Evolutionary conservation across 2,797 vertebrate genomes (phyloP).

Genomic region (Australoheros facetus): DNA sequence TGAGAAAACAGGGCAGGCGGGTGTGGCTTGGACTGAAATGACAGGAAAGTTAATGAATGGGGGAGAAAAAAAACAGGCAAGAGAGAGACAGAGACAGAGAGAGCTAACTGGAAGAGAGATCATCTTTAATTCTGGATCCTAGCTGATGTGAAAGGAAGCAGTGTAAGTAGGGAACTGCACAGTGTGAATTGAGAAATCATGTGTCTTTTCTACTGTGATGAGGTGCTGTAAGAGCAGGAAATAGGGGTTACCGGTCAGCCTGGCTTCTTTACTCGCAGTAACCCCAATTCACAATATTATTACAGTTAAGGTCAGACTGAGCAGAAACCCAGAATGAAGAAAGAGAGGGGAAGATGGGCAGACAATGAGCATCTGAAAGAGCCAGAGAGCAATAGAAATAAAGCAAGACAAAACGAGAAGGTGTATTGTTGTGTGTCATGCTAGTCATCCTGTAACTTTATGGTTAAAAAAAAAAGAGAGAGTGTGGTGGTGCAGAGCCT

Average conservation of each 20-base stretch:
- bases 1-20: neutral
- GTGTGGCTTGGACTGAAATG: neutral
- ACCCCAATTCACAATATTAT: constrained; percentile 78
- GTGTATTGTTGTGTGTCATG: neutral
- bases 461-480: constrained; percentile 18
- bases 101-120: constrained; percentile 18
- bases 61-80: neutral
- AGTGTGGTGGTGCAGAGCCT: constrained; percentile 13
- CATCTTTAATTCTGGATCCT: constrained; percentile 2
- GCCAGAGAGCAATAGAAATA: constrained; percentile 17
- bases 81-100: neutral
- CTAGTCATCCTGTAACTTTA: constrained; percentile 27
- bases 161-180: constrained; percentile 34
- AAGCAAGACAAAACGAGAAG: constrained; percentile 25
- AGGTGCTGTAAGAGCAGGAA: constrained; percentile 67
- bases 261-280: constrained; percentile 60
- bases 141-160: constrained; percentile 20
- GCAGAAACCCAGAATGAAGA: constrained; percentile 39
- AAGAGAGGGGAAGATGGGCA: constrained; percentile 17
- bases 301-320: constrained; percentile 66
- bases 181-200: constrained; percentile 61
- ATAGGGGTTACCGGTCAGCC: constrained; percentile 68
- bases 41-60: neutral
- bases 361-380: constrained; percentile 38
- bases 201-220: constrained; percentile 64